Base-by-base conservation (phyloP, 1,140 invertebrate genomes). In the Batillaria attramentaria region DNA sequence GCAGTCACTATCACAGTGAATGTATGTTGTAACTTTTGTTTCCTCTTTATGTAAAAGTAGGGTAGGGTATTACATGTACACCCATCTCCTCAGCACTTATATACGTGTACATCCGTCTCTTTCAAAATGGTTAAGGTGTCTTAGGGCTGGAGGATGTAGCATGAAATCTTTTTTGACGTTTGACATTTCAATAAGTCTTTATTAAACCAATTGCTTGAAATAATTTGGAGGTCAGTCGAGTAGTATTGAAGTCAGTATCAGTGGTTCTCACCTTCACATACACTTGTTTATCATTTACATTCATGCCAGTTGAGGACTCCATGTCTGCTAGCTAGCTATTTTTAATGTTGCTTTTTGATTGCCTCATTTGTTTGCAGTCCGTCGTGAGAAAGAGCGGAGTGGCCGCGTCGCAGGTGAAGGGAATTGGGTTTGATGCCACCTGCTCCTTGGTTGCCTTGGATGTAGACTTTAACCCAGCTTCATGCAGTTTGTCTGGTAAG, bases 341-440 rank as follows among this genome's bases (percentile, higher is more conserved):
- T 31, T 4, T 8, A 62, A 24, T 8, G 10, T 62, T 28, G 33
- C 10, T 1, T 62, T 3, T 24, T 62, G 57, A 6, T 72, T 1
- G 24, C 31, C 43, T 35, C 72, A 28, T 54, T 81, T 76, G 72
- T 42, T 79, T 81, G 62, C 65, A 87, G 87, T 66, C 54, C 54
- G 79, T 81, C 16, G n/a, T 85, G 6, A 39, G 60, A 24, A 41
- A 57, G 13, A 77, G 81, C 35, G 74, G 68, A 41, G 89, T 94
- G 46, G 86, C 92, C 66, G 90, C 93, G 68, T 86, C 93, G 66
- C 85, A 90, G 82, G 92, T 98, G 18, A 94, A 93, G 92, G 96
- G 90, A 62, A 95, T 99, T 85, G 97, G 97, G 0, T 99, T 99
- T 93, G 97, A 98, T 93, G 97, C 97, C 28, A 99, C 97, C 46